These are phyloP conservation scores for Stramonita haemastoma DNA, from an alignment of 2,888 invertebrate species.

Conservation along the genomic window DNA sequence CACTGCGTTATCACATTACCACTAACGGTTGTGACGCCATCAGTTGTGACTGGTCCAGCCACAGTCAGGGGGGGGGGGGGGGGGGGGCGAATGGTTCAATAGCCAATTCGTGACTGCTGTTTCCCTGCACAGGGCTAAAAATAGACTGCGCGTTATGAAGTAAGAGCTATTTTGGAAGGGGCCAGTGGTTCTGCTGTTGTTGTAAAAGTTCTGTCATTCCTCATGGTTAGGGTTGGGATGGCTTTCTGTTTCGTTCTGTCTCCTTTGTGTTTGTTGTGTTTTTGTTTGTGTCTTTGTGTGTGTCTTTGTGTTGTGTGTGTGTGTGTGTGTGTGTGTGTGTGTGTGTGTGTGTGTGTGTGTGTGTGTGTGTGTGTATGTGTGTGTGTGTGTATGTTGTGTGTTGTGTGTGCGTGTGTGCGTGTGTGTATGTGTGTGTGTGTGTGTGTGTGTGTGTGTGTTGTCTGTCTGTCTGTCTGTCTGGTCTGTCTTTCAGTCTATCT, in stretches of 20 bases:
- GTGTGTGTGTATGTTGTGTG: no score
- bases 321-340: no score
- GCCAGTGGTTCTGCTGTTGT: background rate
- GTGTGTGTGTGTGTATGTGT: no score
- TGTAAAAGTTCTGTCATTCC: background rate
- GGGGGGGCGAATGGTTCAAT: background rate
- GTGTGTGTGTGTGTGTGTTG: no score
- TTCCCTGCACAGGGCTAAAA: background rate
- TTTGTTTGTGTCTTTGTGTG: background rate
- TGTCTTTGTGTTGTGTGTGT: background rate
- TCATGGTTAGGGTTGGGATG: background rate
- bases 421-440: no score
- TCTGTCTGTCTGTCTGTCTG: no score
- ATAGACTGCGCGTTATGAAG: background rate
- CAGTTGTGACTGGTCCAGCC: no score
- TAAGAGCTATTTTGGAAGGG: background rate
- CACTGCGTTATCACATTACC: background rate
- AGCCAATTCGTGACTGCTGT: background rate
- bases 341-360: no score
- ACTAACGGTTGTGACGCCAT: no score
- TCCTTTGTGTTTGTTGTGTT: background rate
- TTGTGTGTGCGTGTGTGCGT: no score
- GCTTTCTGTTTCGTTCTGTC: background rate
- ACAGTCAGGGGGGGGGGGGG: no score
- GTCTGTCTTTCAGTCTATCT: no score